A percentile compares a stretch with the other conserved stretches of the same genome.
Conservation (phyloP, 2,113 vertebrate species). For the Xiphophorus hellerii region DNA sequence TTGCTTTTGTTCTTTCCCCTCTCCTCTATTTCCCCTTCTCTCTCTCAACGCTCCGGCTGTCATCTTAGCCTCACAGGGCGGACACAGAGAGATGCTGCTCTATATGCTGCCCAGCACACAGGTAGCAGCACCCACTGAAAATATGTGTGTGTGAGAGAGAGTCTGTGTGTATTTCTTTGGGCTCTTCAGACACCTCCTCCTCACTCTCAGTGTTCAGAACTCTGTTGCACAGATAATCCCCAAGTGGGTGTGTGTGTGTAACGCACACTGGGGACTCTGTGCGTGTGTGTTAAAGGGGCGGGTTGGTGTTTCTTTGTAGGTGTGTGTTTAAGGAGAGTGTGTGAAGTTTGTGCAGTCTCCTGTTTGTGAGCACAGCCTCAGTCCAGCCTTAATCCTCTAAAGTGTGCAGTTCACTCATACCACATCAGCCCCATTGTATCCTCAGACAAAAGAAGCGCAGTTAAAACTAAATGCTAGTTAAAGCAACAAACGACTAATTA, state of each 20-base stretch:
- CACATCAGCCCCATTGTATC: conserved; percentile 75
- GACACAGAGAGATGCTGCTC: conserved; percentile 47
- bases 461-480: conserved; percentile 74
- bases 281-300: conserved; percentile 9
- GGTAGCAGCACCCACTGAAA: conserved; percentile 54
- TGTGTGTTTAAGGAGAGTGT: conserved; percentile 47
- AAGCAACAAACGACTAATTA: conserved; percentile 72
- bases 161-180: conserved; percentile 23
- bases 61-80: conserved; percentile 63
- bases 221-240: conserved; percentile 69
- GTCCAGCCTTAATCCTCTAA: conserved; percentile 75
- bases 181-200: conserved; percentile 71
- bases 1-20: conserved; percentile 39
- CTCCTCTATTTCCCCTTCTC: conserved; percentile 26
- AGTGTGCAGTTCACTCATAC: conserved; percentile 72
- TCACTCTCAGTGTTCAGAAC: conserved; percentile 67
- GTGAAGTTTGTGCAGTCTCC: conserved; percentile 22
- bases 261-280: conserved; percentile 12
- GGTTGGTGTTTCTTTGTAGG: conserved; percentile 41
- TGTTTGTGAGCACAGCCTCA: conserved; percentile 43
- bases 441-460: conserved; percentile 65
- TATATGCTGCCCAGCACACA: conserved; percentile 68
- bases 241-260: conserved; percentile 48
- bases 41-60: conserved; percentile 48
- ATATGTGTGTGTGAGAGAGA: conserved; percentile 22